Base-by-base conservation (phyloP, 2,888 invertebrate species). In the Cerastis leucographa region DNA sequence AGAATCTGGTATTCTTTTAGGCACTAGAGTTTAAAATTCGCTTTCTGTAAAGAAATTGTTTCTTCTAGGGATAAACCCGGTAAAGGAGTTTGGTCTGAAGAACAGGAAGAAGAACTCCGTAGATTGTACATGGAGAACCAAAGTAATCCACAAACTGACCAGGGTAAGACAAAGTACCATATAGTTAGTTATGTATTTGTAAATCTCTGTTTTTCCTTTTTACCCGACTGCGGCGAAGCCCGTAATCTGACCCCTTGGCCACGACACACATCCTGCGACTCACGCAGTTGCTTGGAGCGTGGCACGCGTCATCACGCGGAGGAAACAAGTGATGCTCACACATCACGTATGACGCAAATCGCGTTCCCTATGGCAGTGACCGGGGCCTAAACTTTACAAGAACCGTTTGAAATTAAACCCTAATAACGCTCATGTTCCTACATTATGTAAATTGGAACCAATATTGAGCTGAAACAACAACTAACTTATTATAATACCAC, bases 121-220 rank as follows among this genome's bases (percentile, higher is more conserved):
- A 97, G 97, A 81, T 97, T 99, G 73, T 99, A 98, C 93, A 98
- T 98, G 96, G 99, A 99, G 94, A 98, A 98, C 93, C 97, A 98
- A 94, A 96, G 95, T 64, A 97, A 97, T 92, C 97, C 97, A 64
- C 97, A 97, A 90, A 97, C 97, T 80, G 97, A 98, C 88, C 97
- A 98, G 97, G 98, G 98, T 98, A 96, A 75, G 78, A 49, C 35
- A 35, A 22, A n/a, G 4, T 46, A 17, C 17, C 25, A 29, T 14
- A 44, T 46, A 44, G 11, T 12, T 46, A 44, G 11, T 12, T 44
- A 44, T n/a, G 2, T 35, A 1, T 35, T 35, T 44, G 8, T 51
- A 22, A 2, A 44, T 42, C 3, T 49, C 4, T 44, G 44, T 12
- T 8, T 5, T 40, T 40, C 6, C 3, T 40, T 40, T 40, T 40